Evolutionary conservation across 2,888 invertebrate genomes (phyloP), one percentile per base, ranked within the genome.

Genomic region (Matsumyia berberina): DNA sequence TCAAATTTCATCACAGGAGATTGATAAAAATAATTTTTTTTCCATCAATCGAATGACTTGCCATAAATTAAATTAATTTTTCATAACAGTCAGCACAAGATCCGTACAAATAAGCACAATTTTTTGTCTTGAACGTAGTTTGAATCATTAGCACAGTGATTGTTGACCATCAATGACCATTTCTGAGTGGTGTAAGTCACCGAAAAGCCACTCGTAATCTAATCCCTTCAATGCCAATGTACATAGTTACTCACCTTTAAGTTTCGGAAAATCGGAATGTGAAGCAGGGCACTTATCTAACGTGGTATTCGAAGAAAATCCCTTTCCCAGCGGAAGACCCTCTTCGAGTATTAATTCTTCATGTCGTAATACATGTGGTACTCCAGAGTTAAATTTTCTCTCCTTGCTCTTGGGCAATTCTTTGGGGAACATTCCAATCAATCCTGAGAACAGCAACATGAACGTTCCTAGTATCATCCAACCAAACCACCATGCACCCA

Each of bases 401-500:
- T 86, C 79, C 12, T 86, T 86, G 1, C 64, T 74, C 57, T 90
- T 90, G 2, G 91, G 92, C 76, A 91, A 77, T 86, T 90, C 88
- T 64, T 92, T 90, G 77, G 95, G 95, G 87, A 95, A 96, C 88
- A 94, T 92, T 0, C 94, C 94, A 80, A 96, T 93, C 0, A 95
- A 90, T 11, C 94, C 88, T 0, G 94, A 93, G 79, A 95, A 93
- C 17, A 94, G 86, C 15, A 94, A 90, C 93, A 95, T 94, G 0
- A 94, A 89, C 0, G 91, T 89, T 9, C 92, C 92, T 8, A 92
- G 86, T 35, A 94, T 91, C 24, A 93, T 92, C 94, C 94, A 94
- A 11, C 94, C 95, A n/a, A 95, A 91, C 95, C 95, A 96, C 95
- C 95, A 96, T 8, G 95, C 95, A 17, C 95, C 96, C 86, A 92